Percentiles rank a stretch among this genome's conserved stretches.
phyloP scores from a whole-genome alignment of 2,797 vertebrate genomes.

The Microctenopoma steveboyesi region DNA sequence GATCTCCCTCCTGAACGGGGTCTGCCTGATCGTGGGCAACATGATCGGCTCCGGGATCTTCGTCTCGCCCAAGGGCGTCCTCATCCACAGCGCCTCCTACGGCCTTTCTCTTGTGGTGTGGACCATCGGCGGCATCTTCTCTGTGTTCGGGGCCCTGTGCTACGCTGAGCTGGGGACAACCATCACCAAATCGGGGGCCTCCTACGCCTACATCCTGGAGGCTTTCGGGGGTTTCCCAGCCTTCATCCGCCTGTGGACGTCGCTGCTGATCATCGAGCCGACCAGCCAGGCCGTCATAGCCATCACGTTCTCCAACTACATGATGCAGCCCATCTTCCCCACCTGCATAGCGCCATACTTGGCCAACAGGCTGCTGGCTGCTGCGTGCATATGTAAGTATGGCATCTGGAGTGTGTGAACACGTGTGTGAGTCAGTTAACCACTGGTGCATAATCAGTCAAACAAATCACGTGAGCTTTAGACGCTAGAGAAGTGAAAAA shows the following conservation, averaged over 20 bases:
- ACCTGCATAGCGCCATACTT: constrained; percentile 87
- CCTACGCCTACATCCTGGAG: constrained; percentile 95
- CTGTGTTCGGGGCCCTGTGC: constrained; percentile 91
- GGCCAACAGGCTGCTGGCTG: constrained; percentile 89
- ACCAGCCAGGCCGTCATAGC: constrained; percentile 94
- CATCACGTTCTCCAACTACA: constrained; percentile 96
- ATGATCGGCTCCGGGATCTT: constrained; percentile 97
- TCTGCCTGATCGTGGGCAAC: constrained; percentile 94
- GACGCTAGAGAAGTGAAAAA: constrained; percentile 72
- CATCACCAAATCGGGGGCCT: constrained; percentile 95
- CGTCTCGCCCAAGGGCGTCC: constrained; percentile 92
- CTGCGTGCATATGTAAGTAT: constrained; percentile 91
- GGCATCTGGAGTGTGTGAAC: constrained; percentile 4
- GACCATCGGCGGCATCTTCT: constrained; percentile 91
- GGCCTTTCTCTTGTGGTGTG: constrained; percentile 91
- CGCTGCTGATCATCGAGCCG: constrained; percentile 93
- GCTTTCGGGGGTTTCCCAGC: constrained; percentile 91
- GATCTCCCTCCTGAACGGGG: constrained; percentile 91
- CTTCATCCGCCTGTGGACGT: constrained; percentile 93
- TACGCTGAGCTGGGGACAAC: constrained; percentile 95
- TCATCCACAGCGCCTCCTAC: constrained; percentile 91
- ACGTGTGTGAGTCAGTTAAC: not conserved
- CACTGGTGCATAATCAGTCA: not conserved
- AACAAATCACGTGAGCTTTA: constrained; percentile 38
- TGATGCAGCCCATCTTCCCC: constrained; percentile 92